Evolutionary conservation across 1,140 invertebrate species (phyloP), one percentile per base, ranked within the genome.

Genomic region (Drosophila rufa): DNA sequence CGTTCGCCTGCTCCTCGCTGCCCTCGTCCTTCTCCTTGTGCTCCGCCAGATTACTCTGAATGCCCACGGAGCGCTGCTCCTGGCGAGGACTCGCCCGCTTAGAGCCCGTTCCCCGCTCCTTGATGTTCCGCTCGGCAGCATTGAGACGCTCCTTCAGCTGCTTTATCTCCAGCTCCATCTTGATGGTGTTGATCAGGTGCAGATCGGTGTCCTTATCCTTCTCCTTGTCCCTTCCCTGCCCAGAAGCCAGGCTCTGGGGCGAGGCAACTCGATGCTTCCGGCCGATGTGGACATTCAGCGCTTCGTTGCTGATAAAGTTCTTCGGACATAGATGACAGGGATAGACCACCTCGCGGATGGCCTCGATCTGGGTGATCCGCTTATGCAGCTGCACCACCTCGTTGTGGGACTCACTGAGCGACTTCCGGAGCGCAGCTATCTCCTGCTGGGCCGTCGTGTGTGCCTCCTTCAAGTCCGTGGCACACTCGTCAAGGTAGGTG

Each of bases 131-230:
- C 46, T 93, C 92, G 1, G 92, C 91, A 3, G 77, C 80, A 60
- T 92, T 93, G 0, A 93, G 77, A 4, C 92, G 82, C 38, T 93
- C 92, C 50, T 93, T 93, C 2, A 93, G 59, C 27, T 93, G 92
- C 56, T 93, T 93, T 7, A 93, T 92, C 64, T 93, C 92, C 53
- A 93, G 76, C 43, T 93, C 92, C 70, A 93, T 83, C 58, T 93
- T 93, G 11, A 93, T 93, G 2, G 92, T 82, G 14, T 92, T 93
- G 8, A 93, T 93, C n/a, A 93, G 60, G 2, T 81, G 74, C 27
- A 83, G 38, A 51, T 93, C 92, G 22, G 83, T 93, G n/a, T 91
- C 85, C 19, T 74, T 77, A 2, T 61, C 56, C 46, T 58, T 64
- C 2, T 56, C 76, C 25, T 71, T 75, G 4, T 19, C 40, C 14